Evolutionary conservation across 1,140 invertebrate species (phyloP).

Genomic region (Trichoplusia ni): DNA sequence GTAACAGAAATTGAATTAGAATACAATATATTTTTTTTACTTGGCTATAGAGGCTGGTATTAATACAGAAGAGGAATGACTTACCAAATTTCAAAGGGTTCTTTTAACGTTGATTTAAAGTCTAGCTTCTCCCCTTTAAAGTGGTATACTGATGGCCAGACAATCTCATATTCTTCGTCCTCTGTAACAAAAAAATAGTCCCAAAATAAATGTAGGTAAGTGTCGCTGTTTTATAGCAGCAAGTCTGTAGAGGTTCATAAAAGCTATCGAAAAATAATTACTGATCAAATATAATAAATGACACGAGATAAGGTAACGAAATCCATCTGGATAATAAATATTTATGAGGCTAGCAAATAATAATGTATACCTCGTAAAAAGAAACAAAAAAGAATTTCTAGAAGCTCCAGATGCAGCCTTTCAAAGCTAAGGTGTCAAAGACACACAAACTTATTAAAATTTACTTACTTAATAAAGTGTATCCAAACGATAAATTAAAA

Average conservation of each 20-base stretch:
- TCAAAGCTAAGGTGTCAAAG: no score
- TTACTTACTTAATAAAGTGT: conserved; percentile 2
- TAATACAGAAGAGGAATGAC: not conserved
- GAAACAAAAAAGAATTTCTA: not conserved
- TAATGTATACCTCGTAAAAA: no score
- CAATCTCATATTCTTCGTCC: conserved; percentile 8
- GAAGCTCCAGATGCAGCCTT: no score
- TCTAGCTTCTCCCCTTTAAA: conserved; percentile 43
- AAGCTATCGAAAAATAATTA: no score
- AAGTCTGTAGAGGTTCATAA: no score
- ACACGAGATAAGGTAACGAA: no score
- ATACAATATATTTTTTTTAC: no score
- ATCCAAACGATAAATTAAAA: not conserved
- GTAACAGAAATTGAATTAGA: no score
- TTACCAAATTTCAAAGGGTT: conserved; percentile 53
- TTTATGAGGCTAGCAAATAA: no score
- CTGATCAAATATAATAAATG: no score
- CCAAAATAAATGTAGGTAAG: not conserved
- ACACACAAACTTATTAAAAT: not conserved
- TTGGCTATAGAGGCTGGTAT: no score
- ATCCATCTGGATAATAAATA: no score
- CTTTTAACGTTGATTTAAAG: conserved; percentile 24
- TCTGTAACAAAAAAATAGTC: not conserved
- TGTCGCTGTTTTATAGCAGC: not conserved
- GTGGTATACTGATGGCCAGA: conserved; percentile 43